Conservation (phyloP, 1,140 invertebrate species). For the Pseudomyrmex concolor region DNA sequence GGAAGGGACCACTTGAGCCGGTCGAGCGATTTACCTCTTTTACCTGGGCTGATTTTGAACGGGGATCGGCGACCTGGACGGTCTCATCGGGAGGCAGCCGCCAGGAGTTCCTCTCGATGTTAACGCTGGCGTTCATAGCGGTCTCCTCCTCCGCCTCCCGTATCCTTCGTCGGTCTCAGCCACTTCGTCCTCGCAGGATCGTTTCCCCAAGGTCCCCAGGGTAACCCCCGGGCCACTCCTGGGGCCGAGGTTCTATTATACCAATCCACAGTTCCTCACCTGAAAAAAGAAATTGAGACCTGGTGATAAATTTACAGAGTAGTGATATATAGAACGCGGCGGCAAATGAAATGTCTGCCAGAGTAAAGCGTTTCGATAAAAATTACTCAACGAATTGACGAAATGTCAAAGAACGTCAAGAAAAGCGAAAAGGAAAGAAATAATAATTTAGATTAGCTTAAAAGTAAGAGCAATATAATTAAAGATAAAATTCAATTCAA, state of each 20-base stretch:
- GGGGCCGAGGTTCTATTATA: slow-evolving; percentile 77
- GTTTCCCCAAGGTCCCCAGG: slow-evolving; percentile 77
- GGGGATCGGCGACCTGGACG: slow-evolving; percentile 93
- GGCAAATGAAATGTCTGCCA: not conserved
- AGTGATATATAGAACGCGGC: not conserved
- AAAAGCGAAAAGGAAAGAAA: not conserved
- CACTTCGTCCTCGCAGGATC: slow-evolving; percentile 75
- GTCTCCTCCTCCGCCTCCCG: slow-evolving; percentile 74
- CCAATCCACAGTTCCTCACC: slow-evolving; percentile 79
- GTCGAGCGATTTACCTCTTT: slow-evolving; percentile 77
- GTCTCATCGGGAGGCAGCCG: slow-evolving; percentile 94
- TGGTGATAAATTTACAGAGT: slow-evolving; percentile 1
- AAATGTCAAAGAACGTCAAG: slow-evolving; percentile 32
- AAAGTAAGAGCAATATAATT: slow-evolving; percentile 4
- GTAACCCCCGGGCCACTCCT: slow-evolving; percentile 80
- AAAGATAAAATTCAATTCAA: slow-evolving; percentile 48
- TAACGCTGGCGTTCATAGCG: slow-evolving; percentile 93
- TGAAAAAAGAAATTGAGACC: slow-evolving; percentile 59
- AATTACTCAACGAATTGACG: slow-evolving; percentile 8
- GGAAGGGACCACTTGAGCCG: slow-evolving; percentile 39
- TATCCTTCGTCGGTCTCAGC: slow-evolving; percentile 71
- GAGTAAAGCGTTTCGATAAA: too few species aligned
- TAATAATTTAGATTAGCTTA: not conserved
- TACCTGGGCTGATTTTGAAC: slow-evolving; percentile 91
- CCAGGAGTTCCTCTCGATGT: slow-evolving; percentile 93